A percentile compares a stretch with the other conserved stretches of the same genome.
Evolutionary conservation across 2,113 vertebrate species (phyloP).

Genomic region (Sakesphorus luctuosus): DNA sequence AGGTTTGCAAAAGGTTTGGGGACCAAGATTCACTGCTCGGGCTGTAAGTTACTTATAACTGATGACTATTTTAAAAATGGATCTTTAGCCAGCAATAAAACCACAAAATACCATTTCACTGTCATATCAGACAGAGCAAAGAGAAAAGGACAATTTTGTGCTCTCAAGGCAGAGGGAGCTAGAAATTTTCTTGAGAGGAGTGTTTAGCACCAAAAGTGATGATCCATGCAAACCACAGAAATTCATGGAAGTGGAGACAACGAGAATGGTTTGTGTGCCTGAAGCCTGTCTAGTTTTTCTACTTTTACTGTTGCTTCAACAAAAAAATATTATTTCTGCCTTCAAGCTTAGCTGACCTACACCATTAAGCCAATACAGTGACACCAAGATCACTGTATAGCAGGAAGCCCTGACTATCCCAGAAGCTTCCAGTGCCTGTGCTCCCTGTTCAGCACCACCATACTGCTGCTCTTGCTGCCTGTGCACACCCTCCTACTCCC

Average conservation of each 20-base stretch:
- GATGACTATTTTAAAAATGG: background rate
- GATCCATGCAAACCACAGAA: background rate
- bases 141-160: background rate
- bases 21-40: background rate
- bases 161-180: background rate
- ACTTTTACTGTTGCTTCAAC: background rate
- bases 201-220: background rate
- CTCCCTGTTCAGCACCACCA: background rate
- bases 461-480: background rate
- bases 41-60: background rate
- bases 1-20: background rate
- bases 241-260: background rate
- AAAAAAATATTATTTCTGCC: background rate
- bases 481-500: accelerated
- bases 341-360: background rate
- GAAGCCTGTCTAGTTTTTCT: background rate
- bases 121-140: background rate
- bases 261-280: background rate
- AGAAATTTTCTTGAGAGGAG: background rate
- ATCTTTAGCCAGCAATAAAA: background rate
- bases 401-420: background rate
- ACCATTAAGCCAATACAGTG: background rate
- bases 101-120: background rate
- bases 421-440: background rate
- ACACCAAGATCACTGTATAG: background rate